Base-by-base conservation (phyloP, 2,888 invertebrate species). In the Abrostola triplasia region DNA sequence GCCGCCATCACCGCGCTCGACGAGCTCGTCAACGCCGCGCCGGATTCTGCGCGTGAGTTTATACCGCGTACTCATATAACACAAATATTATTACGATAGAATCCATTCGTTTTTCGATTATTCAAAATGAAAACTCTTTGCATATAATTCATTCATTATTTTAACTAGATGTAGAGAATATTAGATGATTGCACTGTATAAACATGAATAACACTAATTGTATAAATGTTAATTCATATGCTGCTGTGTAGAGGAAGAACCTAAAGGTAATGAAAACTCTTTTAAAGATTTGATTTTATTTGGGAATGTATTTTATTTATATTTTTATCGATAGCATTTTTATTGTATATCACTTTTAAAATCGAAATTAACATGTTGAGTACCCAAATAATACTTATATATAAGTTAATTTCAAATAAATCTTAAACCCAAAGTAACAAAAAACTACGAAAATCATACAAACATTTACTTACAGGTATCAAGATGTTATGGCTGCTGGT, bases 401-500 rank as follows among this genome's bases (percentile, higher is more conserved):
- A n/a, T n/a, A n/a, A 24, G 24, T 24, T 24, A 24, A 24, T 24
- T 24, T 24, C 24, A 24, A 4, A 24, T 24, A 24, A 24, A 24
- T 2, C 24, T 24, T 1, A 24, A 24, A 1, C 24, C 24, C 24
- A 24, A 24, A 24, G n/a, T 24, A 4, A 1, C 24, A 24, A 24
- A 24, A 24, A 24, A 24, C 24, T 24, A 4, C 24, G 4, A 24
- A 24, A 24, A 24, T 4, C 4, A 24, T 24, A 24, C 24, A 24
- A 24, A 24, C 24, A 2, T 41, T n/a, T n/a, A 10, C 6, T 52
- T 84, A 6, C 92, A 99, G 99, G 98, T 84, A 96, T 98, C 78
- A 97, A 98, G 88, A 96, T 99, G 96, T 93, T 99, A 59, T 97
- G 97, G 76, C 95, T 99, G 49, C 94, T 99, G 66, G 98, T 99